Percentiles rank a stretch among this genome's conserved stretches.
Evolutionary conservation across 2,888 invertebrate genomes (phyloP).

Genomic region (Apamea crenata): DNA sequence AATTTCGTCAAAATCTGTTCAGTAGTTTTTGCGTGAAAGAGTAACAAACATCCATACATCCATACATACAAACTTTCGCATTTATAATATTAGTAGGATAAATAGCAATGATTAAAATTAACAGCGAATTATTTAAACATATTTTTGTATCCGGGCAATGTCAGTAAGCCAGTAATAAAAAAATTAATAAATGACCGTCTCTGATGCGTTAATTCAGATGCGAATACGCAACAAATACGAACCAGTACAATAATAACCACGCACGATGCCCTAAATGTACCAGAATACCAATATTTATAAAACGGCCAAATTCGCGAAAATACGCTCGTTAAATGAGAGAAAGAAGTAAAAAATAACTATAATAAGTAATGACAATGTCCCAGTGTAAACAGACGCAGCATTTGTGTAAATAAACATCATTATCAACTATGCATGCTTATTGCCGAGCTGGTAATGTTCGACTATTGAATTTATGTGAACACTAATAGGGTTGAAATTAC

Average conservation of each 20-base stretch:
- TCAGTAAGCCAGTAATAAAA: not conserved
- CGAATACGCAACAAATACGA: not conserved
- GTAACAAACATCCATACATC: too few relatives aligned
- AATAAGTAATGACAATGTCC: not conserved
- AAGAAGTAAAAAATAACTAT: not conserved
- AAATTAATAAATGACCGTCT: not conserved
- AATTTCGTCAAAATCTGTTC: too few relatives aligned
- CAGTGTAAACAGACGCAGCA: not conserved
- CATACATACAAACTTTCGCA: too few relatives aligned
- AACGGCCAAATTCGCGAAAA: not conserved
- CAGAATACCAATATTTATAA: not conserved
- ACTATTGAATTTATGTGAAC: not conserved
- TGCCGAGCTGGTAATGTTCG: not conserved
- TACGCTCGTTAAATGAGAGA: not conserved
- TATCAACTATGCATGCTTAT: not conserved
- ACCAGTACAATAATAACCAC: not conserved
- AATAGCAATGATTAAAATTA: not conserved
- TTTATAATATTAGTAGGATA: too few relatives aligned
- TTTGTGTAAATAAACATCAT: slow-evolving; percentile 15
- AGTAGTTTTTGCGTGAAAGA: too few relatives aligned
- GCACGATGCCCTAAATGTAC: not conserved
- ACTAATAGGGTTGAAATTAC: not conserved
- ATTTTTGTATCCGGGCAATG: not conserved
- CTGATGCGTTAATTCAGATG: not conserved
- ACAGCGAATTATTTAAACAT: not conserved